phyloP scores from a whole-genome alignment of 2,113 vertebrate genomes.

The Macquaria ambigua region DNA sequence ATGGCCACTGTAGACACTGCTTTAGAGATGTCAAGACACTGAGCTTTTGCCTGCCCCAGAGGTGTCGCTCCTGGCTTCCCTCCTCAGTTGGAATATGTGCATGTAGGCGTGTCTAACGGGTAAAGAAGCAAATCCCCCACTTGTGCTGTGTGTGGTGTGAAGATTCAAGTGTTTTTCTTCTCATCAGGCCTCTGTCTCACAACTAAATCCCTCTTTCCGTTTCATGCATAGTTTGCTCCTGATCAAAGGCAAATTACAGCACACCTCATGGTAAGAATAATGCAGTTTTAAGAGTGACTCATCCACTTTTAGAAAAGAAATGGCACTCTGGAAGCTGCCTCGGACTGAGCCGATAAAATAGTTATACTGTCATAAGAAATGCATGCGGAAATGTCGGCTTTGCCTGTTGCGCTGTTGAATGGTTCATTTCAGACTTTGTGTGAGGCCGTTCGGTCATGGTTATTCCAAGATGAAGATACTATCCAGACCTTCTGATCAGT shows the following conservation, averaged over 20 bases:
- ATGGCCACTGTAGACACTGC: neutral
- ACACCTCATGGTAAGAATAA: constrained; percentile 4
- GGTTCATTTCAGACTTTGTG: constrained; percentile 51
- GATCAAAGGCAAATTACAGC: constrained; percentile 17
- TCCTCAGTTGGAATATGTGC: constrained; percentile 4
- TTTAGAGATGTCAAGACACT: neutral
- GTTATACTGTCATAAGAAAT: constrained; percentile 65
- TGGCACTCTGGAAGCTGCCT: constrained; percentile 11
- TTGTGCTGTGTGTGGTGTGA: neutral
- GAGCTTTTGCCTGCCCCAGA: neutral
- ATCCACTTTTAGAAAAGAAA: constrained; percentile 25
- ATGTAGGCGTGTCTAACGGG: constrained; percentile 5
- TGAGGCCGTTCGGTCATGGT: constrained; percentile 15
- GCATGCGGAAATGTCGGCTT: constrained; percentile 45
- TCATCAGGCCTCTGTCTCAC: constrained; percentile 24
- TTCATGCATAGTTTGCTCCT: neutral
- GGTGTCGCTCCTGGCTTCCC: neutral
- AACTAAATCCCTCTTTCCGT: constrained; percentile 15
- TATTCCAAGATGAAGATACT: constrained; percentile 6
- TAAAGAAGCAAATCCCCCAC: constrained; percentile 5
- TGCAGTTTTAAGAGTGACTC: constrained; percentile 42
- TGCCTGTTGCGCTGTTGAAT: constrained; percentile 53
- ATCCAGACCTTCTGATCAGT: neutral
- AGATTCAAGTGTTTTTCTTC: constrained; percentile 18
- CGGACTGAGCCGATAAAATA: constrained; percentile 49